Base-by-base conservation (phyloP, 2,113 vertebrate species). In the Salminus brasiliensis region DNA sequence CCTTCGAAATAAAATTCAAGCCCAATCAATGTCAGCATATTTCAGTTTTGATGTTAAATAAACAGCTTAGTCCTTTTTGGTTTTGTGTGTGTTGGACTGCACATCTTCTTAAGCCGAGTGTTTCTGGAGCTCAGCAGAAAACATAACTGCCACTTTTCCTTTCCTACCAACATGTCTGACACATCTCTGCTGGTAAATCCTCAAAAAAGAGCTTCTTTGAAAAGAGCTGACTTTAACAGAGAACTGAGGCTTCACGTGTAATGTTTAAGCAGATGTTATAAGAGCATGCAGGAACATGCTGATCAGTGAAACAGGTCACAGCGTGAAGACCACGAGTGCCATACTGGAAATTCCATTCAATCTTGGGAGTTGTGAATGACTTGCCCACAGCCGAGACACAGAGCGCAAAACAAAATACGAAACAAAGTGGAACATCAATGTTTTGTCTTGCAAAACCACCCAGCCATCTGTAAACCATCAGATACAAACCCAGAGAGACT, bases 381-480 rank as follows among this genome's bases (percentile, higher is more conserved):
- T 59, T 43, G 32, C 43, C 72, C 23, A 82, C 52, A 25, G 45
- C 29, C 76, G 30, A 74, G 11, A 78, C 34, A 81, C 21, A 39
- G 60, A 80, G 62, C 32, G n/a, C 23, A 66, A 66, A 81, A 74
- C 11, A 81, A 81, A 76, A 68, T 21, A 81, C 47, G 15, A 72
- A 11, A 29, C 45, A 60, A 60, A 72, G 23, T 16, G 25, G 72
- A 76, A 52, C 34, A 76, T 76, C 76, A 80, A 69, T 79, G 76
- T 71, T 86, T 78, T 71, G 59, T 73, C 32, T 80, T 41, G 9
- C 62, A 3, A 76, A 82, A 43, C 59, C 25, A 49, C 52, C 65
- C 36, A 32, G 73, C 76, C 84, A 85, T 85, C 79, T 87, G 86
- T 69, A 85, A 82, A 69, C 41, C 34, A 62, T 66, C 60, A 59